Evolutionary conservation across 2,797 vertebrate species (phyloP), one percentile per base, ranked within the genome.

Genomic region (Pseudocheirus occidentalis): DNA sequence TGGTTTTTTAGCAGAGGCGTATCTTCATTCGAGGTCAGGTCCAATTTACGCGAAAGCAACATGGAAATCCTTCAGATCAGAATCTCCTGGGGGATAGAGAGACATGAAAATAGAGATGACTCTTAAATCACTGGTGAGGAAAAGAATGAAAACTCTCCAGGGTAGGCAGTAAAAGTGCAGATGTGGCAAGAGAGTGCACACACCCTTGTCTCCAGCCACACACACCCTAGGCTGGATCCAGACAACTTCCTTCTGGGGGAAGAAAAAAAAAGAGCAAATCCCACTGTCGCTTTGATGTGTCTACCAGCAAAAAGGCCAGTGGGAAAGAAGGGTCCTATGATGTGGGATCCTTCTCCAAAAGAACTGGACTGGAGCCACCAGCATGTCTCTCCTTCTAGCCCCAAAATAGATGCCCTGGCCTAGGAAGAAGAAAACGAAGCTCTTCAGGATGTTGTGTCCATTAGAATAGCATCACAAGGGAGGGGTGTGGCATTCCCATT

Each of bases 401-500:
- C 96, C 95, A 94, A 97, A 98, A 98, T 97, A 98, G 97, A 97
- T 73, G 93, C 94, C 94, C 92, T 54, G 11, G 59, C 96, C 97
- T 94, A 91, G 95, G 93, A 92, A 96, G 55, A 52, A 93, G 94
- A 96, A 97, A 95, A 66, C 57, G 24, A 92, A 96, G 57, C 96
- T 90, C 13, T 52, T 0, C 94, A 95, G 96, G 93, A 94, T 54
- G 92, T 95, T 95, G 97, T 95, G 91, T 97, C 96, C 92, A 90
- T 66, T 95, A 94, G 95, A 95, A 95, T 97, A 97, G 81, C 81
- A 94, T 95, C 40, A 11, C 24, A 81, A 0, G 95, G 53, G 89
- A 66, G 73, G 58, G 90, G 52, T 58, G n/a, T 29, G 55, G 59
- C 46, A 52, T 91, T 11, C 54, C 56, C 16, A 73, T 50, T 94